phyloP scores from a whole-genome alignment of 2,113 vertebrate species.

The Ariopsis seemanni region DNA sequence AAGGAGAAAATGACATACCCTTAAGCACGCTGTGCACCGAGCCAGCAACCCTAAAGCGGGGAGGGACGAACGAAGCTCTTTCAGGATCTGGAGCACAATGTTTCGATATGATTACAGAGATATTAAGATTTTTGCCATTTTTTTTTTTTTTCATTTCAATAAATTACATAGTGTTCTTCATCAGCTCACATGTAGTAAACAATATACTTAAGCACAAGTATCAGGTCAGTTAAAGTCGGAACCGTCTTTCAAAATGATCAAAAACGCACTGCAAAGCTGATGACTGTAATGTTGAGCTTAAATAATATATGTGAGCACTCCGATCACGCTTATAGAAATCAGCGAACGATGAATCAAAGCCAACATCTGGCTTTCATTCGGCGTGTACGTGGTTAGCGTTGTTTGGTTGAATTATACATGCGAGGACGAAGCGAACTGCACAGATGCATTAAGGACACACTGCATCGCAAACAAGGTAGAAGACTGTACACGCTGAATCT shows the following conservation, averaged over 20 bases:
- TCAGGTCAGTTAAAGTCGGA: constrained; percentile 72
- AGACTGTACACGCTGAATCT: constrained; percentile 16
- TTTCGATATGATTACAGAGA: constrained; percentile 56
- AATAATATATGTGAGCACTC: constrained; percentile 24
- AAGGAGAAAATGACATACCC: constrained; percentile 59
- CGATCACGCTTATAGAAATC: constrained; percentile 36
- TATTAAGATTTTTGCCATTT: constrained; percentile 42
- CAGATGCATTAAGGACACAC: constrained; percentile 11
- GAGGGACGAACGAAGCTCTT: constrained; percentile 56
- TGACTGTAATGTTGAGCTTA: constrained; percentile 51
- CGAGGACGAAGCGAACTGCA: background rate
- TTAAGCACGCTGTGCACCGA: constrained; percentile 56
- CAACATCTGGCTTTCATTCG: background rate
- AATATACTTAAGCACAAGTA: constrained; percentile 75
- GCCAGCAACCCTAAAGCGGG: constrained; percentile 55
- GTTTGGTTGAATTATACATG: constrained; percentile 6
- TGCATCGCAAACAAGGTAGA: constrained; percentile 45
- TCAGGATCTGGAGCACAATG: constrained; percentile 48
- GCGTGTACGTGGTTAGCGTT: background rate
- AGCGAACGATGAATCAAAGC: background rate
- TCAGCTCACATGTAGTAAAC: constrained; percentile 70
- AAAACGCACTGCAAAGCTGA: constrained; percentile 51
- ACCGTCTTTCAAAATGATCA: constrained; percentile 39
- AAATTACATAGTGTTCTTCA: constrained; percentile 70
- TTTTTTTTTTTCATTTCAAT: constrained; percentile 65